These are phyloP conservation scores for Lacerta viridis DNA, from an alignment of 2,797 vertebrate species.

Conservation along the genomic window DNA sequence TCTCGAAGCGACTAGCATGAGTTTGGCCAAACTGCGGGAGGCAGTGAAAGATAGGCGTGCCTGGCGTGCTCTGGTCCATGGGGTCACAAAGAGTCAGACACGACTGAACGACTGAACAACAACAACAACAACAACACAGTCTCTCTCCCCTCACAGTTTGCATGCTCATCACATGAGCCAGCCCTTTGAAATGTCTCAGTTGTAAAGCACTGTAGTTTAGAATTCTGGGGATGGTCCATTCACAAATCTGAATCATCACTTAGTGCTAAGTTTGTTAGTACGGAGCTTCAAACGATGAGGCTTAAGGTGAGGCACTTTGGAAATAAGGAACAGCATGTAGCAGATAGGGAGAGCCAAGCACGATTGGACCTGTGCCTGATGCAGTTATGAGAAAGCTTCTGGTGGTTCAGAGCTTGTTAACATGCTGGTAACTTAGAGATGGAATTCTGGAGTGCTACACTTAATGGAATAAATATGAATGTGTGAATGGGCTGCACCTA, in stretches of 20 bases:
- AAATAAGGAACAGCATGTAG: not conserved
- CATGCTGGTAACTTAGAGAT: no score
- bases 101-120: no score
- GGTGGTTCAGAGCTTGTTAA: not conserved
- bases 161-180: no score
- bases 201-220: not conserved
- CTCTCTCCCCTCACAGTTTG: no score
- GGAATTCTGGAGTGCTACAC: no score
- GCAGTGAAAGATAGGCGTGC: no score
- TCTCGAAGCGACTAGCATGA: no score
- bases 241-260: not conserved
- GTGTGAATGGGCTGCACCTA: not conserved
- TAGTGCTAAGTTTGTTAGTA: not conserved
- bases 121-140: no score
- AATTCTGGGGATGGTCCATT: not conserved
- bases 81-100: no score
- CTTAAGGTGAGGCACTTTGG: not conserved
- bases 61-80: no score
- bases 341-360: not conserved
- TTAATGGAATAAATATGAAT: not conserved
- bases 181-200: no score
- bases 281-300: not conserved
- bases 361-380: not conserved
- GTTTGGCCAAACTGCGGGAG: no score
- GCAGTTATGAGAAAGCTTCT: not conserved